These are phyloP conservation scores for Pseudomyrmex flavicornis DNA, from an alignment of 1,140 invertebrate species.

Conservation along the genomic window DNA sequence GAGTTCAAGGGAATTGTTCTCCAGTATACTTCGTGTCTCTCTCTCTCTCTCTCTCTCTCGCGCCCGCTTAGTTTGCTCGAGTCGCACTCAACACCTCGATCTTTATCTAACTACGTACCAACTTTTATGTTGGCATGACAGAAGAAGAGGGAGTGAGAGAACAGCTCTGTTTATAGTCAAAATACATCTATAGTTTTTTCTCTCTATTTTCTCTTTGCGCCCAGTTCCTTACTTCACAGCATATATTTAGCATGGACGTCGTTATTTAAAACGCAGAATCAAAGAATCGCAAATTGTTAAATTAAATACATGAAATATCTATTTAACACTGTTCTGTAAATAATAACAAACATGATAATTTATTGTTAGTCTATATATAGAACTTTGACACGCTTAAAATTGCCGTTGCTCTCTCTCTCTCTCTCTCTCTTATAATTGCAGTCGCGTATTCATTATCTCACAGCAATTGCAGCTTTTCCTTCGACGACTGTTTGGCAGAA, in stretches of 20 bases:
- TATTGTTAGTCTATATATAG: neutral
- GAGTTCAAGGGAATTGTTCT: constrained; percentile 66
- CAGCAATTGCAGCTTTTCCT: constrained; percentile 51
- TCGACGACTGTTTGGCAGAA: constrained; percentile 33
- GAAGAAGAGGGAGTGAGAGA: neutral
- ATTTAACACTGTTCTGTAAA: neutral
- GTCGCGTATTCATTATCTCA: constrained; percentile 44
- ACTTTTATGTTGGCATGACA: constrained; percentile 62
- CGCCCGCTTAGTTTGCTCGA: neutral
- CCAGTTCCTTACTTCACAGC: constrained; percentile 8
- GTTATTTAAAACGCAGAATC: constrained; percentile 25
- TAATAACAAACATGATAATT: neutral
- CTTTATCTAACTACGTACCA: constrained; percentile 55
- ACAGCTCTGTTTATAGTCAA: constrained; percentile 57
- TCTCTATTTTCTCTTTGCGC: neutral
- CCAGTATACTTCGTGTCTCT: neutral
- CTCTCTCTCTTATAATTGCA: neutral
- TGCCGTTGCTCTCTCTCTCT: neutral
- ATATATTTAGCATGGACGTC: neutral
- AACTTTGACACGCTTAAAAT: no score
- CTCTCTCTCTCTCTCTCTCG: constrained; percentile 7
- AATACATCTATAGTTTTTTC: constrained; percentile 57
- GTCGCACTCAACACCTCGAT: constrained; percentile 41
- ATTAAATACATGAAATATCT: neutral
- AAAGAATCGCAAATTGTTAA: neutral